phyloP scores from a whole-genome alignment of 2,888 invertebrate genomes.

The Pyrrhosoma nymphula region DNA sequence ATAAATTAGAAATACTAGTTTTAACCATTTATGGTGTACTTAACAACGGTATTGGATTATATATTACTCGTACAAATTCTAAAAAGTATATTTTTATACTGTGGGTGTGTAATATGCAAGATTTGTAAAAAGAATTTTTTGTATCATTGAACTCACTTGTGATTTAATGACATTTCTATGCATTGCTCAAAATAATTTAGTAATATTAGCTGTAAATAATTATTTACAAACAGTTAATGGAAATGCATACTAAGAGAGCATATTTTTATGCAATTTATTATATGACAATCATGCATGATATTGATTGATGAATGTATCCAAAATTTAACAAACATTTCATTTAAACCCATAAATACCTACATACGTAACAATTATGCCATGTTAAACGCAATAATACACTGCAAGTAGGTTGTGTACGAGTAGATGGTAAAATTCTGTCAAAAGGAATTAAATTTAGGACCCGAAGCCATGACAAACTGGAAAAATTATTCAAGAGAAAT shows the following conservation, averaged over 20 bases:
- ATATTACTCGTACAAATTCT: conserved; percentile 59
- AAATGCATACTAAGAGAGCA: conserved; percentile 59
- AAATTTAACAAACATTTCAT: background rate
- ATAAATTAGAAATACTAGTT: conserved; percentile 60
- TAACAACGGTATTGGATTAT: conserved; percentile 64
- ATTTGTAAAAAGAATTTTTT: conserved; percentile 56
- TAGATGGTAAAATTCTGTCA: no score
- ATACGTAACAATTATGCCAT: no score
- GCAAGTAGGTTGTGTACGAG: no score
- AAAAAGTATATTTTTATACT: conserved; percentile 58
- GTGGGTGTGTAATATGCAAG: conserved; percentile 51
- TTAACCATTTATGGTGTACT: conserved; percentile 63
- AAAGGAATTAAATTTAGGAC: no score
- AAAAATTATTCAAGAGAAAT: no score
- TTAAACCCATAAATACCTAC: background rate
- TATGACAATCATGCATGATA: conserved; percentile 51
- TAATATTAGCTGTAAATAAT: conserved; percentile 62
- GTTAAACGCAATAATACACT: no score
- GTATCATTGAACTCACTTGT: conserved; percentile 55
- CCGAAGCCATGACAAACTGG: no score
- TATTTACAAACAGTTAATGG: conserved; percentile 52
- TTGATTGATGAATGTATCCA: background rate
- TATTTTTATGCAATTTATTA: conserved; percentile 63
- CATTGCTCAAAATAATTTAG: conserved; percentile 55
- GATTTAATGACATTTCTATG: conserved; percentile 55